Conservation (phyloP, 2,797 vertebrate genomes). For the Microcaecilia unicolor region DNA sequence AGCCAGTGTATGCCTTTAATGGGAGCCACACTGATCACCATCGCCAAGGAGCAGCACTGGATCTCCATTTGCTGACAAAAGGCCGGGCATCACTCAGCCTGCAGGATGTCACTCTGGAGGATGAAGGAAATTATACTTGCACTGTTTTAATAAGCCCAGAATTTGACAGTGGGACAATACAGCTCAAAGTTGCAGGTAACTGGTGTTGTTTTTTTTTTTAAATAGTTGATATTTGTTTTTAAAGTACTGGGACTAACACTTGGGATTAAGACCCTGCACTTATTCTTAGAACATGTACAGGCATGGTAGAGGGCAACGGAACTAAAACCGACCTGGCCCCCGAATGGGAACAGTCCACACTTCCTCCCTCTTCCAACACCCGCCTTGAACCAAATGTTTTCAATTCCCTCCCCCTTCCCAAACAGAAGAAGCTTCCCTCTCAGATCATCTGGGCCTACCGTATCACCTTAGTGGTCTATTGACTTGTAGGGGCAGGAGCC, state of each 20-base stretch:
- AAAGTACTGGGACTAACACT: not conserved
- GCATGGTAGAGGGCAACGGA: no score
- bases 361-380: no score
- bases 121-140: conserved; percentile 46
- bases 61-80: conserved; percentile 5
- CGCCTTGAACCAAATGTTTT: no score
- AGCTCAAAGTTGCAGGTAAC: conserved; percentile 43
- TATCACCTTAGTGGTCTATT: no score
- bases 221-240: not conserved
- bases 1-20: conserved; percentile 26
- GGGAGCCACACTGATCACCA: conserved; percentile 2
- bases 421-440: no score
- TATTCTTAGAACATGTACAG: no score
- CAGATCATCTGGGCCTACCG: no score
- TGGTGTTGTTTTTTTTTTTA: not conserved
- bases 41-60: conserved; percentile 13
- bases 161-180: conserved; percentile 16
- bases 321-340: no score
- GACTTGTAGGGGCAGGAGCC: no score
- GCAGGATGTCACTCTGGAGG: conserved; percentile 23
- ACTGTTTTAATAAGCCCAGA: conserved; percentile 32
- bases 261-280: not conserved
- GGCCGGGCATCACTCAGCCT: conserved; percentile 38
- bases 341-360: no score
- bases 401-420: no score